A percentile compares a stretch with the other conserved stretches of the same genome.
phyloP scores from a whole-genome alignment of 2,797 vertebrate species.

The Balearica regulorum region DNA sequence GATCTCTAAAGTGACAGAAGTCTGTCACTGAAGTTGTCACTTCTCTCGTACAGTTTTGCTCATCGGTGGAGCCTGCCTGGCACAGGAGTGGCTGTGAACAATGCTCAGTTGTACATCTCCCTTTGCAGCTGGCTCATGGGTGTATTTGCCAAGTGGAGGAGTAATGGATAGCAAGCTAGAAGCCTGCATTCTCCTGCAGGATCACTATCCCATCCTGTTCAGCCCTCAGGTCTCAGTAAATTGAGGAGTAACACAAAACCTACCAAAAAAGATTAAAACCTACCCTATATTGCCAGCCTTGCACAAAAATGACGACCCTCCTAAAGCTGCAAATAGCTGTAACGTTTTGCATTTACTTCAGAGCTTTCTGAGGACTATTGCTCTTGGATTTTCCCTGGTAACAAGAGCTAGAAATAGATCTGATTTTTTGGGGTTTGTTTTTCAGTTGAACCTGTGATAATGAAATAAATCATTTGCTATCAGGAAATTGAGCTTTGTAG shows the following conservation, averaged over 20 bases:
- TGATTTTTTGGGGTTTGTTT: background rate
- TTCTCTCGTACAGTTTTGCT: background rate
- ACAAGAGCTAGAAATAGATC: background rate
- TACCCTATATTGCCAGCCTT: background rate
- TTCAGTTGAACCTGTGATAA: background rate
- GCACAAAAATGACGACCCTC: background rate
- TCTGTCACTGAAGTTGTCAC: background rate
- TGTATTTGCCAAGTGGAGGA: background rate
- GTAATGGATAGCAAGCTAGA: background rate
- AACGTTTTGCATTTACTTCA: background rate
- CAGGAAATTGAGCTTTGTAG: background rate
- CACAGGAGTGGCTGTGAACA: background rate
- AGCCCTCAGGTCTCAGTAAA: background rate
- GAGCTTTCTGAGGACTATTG: background rate
- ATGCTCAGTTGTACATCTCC: too few species aligned
- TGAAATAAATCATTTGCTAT: background rate
- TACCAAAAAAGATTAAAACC: background rate
- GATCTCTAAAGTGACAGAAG: background rate
- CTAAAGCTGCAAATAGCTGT: background rate
- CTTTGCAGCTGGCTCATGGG: background rate
- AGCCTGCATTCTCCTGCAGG: background rate
- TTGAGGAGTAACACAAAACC: background rate
- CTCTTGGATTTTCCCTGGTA: background rate
- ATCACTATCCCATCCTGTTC: background rate
- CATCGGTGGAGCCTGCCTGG: fast-evolving